Evolutionary conservation across 2,888 invertebrate species (phyloP).

Genomic region (Caenorhabditis sp.): DNA sequence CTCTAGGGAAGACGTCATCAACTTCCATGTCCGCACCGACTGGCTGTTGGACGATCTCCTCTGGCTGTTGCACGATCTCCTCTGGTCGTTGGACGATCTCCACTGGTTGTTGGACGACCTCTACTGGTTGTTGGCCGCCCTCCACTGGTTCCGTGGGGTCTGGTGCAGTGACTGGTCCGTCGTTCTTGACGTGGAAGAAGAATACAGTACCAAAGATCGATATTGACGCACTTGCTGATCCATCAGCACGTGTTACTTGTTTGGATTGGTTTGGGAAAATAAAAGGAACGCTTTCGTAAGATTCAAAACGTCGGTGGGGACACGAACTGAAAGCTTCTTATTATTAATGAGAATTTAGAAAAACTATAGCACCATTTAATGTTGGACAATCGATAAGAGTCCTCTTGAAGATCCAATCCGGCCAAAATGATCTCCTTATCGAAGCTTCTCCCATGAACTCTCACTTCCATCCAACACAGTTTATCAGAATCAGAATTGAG

Average conservation of each 20-base stretch:
- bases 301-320: neutral
- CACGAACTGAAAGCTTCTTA: neutral
- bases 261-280: neutral
- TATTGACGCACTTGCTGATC: neutral
- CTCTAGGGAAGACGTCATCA: too few species aligned
- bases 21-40: too few species aligned
- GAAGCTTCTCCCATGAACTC: too few species aligned
- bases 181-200: conserved; percentile 34
- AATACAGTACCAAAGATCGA: neutral
- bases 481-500: neutral
- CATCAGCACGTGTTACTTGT: neutral
- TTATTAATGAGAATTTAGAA: neutral
- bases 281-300: neutral
- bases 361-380: neutral
- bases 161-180: conserved; percentile 14
- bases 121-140: neutral
- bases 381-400: neutral
- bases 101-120: neutral
- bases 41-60: too few species aligned
- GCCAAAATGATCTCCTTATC: neutral
- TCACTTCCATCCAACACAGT: neutral
- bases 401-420: neutral
- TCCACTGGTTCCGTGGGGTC: too few species aligned
- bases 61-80: too few species aligned
- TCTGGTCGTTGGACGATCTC: neutral